These are phyloP conservation scores for Anolis sagrei DNA, from an alignment of 2,113 vertebrate genomes.

Conservation along the genomic window DNA sequence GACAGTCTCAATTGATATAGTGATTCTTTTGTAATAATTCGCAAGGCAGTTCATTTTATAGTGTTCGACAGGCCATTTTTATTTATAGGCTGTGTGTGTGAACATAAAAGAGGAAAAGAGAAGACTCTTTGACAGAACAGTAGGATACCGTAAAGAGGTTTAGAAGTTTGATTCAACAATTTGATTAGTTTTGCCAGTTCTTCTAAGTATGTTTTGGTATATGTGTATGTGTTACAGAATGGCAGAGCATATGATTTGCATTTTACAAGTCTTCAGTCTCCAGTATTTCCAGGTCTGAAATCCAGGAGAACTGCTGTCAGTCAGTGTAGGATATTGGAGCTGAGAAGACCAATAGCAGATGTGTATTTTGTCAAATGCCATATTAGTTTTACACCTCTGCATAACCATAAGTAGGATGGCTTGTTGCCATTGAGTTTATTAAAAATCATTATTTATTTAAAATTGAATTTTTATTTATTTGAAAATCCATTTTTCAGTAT, in stretches of 20 bases:
- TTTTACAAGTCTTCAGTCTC: not conserved
- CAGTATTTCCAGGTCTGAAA: not conserved
- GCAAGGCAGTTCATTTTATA: not conserved
- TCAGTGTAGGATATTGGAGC: not conserved
- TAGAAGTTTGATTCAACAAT: not conserved
- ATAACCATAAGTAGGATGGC: not conserved
- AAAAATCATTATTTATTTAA: not conserved
- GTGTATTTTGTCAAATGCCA: not conserved
- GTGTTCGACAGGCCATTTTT: not conserved
- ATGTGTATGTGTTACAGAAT: not conserved
- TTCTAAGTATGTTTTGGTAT: not conserved
- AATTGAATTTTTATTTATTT: not conserved
- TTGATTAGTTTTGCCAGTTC: not conserved
- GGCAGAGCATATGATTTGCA: not conserved
- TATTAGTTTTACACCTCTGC: not conserved
- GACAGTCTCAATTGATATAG: not conserved
- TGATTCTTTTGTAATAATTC: not conserved
- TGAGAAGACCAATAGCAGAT: not conserved
- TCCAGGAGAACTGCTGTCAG: not conserved
- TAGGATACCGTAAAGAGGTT: not conserved
- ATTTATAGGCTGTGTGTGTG: not conserved
- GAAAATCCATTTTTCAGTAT: not conserved
- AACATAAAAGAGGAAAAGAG: not conserved
- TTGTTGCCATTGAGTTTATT: not conserved
- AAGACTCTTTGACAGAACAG: not conserved